Percentiles rank a stretch among this genome's conserved stretches.
Evolutionary conservation across 2,888 invertebrate genomes (phyloP).

Genomic region (Caradrina kadenii): DNA sequence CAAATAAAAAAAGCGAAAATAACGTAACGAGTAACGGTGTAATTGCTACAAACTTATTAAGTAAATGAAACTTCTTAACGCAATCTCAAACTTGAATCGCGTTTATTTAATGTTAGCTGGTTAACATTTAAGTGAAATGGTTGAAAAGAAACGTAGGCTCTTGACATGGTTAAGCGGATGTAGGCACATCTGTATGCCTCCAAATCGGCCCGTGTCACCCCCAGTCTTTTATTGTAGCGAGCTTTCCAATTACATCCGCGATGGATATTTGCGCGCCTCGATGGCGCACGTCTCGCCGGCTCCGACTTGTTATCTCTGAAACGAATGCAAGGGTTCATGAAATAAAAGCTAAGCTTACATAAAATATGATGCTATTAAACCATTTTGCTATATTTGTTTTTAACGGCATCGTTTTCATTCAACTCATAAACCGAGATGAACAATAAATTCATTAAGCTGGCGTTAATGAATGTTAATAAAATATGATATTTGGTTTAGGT

Average conservation of each 20-base stretch:
- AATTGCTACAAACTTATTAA: slow-evolving; percentile 34
- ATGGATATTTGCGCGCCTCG: slow-evolving; percentile 75
- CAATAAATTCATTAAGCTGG: slow-evolving; percentile 58
- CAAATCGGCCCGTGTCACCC: slow-evolving; percentile 76
- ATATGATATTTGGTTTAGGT: slow-evolving; percentile 36
- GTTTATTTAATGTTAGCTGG: slow-evolving; percentile 36
- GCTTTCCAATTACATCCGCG: slow-evolving; percentile 83
- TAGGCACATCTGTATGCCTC: slow-evolving; percentile 69
- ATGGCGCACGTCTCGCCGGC: slow-evolving; percentile 56
- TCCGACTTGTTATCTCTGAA: slow-evolving; percentile 73
- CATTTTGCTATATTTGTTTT: slow-evolving; percentile 52
- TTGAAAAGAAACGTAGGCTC: slow-evolving; percentile 62
- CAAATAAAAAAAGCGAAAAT: slow-evolving; percentile 32
- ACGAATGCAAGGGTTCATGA: slow-evolving; percentile 74
- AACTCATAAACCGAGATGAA: slow-evolving; percentile 56
- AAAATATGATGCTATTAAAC: slow-evolving; percentile 59
- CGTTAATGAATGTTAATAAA: slow-evolving; percentile 53
- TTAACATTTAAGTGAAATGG: slow-evolving; percentile 67
- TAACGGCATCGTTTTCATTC: slow-evolving; percentile 51
- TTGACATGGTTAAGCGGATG: slow-evolving; percentile 64
- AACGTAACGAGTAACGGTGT: too few relatives aligned
- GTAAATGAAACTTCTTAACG: slow-evolving; percentile 40
- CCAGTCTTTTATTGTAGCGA: slow-evolving; percentile 80
- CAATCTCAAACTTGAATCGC: slow-evolving; percentile 34
- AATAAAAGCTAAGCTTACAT: slow-evolving; percentile 68